A percentile compares a stretch with the other conserved stretches of the same genome.
Evolutionary conservation across 2,797 vertebrate genomes (phyloP).

Genomic region (Bufotes viridis): DNA sequence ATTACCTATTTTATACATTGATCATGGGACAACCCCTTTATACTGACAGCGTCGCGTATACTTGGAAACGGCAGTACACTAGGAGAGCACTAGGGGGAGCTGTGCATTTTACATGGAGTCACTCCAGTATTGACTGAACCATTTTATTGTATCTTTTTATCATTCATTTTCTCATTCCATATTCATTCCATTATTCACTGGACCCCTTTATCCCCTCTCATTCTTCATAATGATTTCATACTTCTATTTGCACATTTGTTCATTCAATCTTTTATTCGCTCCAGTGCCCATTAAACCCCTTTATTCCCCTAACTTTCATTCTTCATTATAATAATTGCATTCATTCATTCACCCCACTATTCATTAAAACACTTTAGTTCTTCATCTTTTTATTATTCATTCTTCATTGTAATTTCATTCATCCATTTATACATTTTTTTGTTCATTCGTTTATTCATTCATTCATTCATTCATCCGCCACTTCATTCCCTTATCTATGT

Average conservation of each 20-base stretch:
- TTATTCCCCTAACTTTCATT: neutral
- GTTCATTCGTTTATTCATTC: neutral
- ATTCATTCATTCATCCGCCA: neutral
- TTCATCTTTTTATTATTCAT: neutral
- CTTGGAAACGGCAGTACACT: no score
- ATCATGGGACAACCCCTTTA: no score
- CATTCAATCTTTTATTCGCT: no score
- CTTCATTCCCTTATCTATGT: neutral
- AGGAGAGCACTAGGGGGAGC: no score
- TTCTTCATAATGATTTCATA: neutral
- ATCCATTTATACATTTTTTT: neutral
- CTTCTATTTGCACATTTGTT: no score
- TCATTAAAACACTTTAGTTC: no score
- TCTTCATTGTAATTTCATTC: neutral
- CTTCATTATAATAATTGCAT: neutral
- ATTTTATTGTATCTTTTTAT: neutral
- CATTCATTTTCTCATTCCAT: neutral
- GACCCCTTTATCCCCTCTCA: neutral
- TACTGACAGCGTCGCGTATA: no score
- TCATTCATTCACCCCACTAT: neutral
- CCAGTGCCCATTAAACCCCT: no score
- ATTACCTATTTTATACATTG: no score
- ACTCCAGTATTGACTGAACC: no score
- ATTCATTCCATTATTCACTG: no score
- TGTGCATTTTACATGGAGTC: no score